phyloP scores from a whole-genome alignment of 2,797 vertebrate genomes.

The Diplodus sargus region DNA sequence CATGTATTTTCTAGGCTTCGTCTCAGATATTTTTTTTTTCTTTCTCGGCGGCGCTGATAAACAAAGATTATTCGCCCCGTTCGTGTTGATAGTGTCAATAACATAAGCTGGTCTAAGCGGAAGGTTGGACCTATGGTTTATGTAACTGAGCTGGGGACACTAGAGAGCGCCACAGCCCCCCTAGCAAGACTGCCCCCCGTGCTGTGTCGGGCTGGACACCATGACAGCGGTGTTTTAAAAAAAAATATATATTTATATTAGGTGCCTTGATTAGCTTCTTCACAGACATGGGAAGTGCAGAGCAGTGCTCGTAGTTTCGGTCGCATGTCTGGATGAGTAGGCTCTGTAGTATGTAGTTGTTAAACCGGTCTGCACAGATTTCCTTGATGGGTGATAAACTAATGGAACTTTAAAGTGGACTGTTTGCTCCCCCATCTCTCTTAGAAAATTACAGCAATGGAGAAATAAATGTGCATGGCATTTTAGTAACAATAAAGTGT shows the following conservation, averaged over 20 bases:
- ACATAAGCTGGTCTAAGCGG: conserved; percentile 57
- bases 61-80: conserved; percentile 19
- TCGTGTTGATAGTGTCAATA: conserved; percentile 60
- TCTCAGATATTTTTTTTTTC: neutral
- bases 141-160: conserved; percentile 79
- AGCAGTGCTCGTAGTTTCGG: conserved; percentile 50
- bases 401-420: neutral
- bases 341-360: conserved; percentile 62
- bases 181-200: conserved; percentile 59
- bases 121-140: conserved; percentile 68
- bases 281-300: too few species aligned
- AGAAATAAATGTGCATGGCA: neutral
- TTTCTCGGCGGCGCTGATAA: neutral
- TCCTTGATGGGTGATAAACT: conserved; percentile 57
- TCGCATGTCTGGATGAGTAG: conserved; percentile 52
- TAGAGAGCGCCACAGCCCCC: conserved; percentile 85
- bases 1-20: neutral
- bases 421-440: neutral
- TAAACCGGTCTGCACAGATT: conserved; percentile 75
- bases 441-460: neutral
- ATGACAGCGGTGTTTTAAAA: neutral
- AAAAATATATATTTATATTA: neutral
- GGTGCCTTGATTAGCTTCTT: neutral
- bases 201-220: conserved; percentile 28
- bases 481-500: too few species aligned